Conservation (phyloP, 2,888 invertebrate genomes). For the Apodemia mormo region DNA sequence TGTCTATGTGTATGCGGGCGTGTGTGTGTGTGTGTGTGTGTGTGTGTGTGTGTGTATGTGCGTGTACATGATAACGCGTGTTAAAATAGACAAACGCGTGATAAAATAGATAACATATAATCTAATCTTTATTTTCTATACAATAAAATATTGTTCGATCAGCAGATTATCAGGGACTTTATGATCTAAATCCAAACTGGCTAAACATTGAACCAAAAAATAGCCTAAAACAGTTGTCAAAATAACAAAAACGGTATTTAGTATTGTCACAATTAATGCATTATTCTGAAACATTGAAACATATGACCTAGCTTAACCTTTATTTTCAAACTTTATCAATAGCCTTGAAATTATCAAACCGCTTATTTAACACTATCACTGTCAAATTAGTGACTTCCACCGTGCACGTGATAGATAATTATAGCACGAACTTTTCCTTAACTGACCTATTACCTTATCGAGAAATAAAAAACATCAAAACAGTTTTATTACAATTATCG, state of each 20-base stretch:
- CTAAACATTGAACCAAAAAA: neutral
- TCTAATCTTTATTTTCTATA: too few species aligned
- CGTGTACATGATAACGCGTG: too few species aligned
- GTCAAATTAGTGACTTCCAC: neutral
- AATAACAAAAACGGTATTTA: neutral
- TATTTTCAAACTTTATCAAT: neutral
- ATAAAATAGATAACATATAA: too few species aligned
- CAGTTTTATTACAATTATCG: neutral
- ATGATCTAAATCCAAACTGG: neutral
- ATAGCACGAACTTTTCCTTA: neutral
- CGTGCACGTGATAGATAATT: neutral
- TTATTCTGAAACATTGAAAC: neutral
- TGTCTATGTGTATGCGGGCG: too few species aligned
- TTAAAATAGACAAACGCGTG: too few species aligned
- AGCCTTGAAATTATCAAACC: neutral
- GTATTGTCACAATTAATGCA: neutral
- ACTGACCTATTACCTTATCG: constrained; percentile 6
- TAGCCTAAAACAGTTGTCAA: neutral
- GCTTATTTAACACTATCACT: neutral
- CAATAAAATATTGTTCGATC: neutral
- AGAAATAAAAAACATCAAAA: neutral
- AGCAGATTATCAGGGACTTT: neutral
- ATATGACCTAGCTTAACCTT: neutral
- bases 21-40: too few species aligned
- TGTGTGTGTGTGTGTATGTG: too few species aligned